phyloP scores from a whole-genome alignment of 2,113 vertebrate species.

The Cyphomyrus discorhynchus region DNA sequence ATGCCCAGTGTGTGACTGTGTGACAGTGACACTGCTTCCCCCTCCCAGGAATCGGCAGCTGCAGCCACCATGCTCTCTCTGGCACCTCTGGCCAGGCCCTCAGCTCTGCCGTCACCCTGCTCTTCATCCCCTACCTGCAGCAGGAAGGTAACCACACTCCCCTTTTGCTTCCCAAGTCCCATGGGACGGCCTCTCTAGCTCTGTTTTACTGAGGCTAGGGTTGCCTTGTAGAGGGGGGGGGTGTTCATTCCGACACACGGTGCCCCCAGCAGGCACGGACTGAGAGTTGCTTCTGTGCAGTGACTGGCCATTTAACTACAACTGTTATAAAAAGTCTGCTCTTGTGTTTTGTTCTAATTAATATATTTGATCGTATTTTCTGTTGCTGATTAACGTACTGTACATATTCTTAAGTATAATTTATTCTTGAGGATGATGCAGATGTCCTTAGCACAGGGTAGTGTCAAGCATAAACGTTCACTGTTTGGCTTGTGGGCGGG shows the following conservation, averaged over 20 bases:
- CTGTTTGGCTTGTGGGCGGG: neutral
- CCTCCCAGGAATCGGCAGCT: constrained; percentile 77
- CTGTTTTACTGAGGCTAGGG: neutral
- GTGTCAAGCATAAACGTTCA: neutral
- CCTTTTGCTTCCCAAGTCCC: neutral
- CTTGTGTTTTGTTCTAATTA: neutral
- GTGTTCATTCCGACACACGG: neutral
- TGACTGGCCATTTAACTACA: neutral
- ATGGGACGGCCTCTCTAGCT: neutral
- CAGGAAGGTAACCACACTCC: constrained; percentile 78
- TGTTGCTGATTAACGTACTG: neutral
- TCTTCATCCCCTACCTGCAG: constrained; percentile 91
- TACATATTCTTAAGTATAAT: neutral
- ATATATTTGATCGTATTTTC: neutral
- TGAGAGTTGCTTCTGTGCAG: neutral
- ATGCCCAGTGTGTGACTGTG: neutral
- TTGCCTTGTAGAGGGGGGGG: neutral
- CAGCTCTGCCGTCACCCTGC: constrained; percentile 66
- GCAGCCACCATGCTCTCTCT: constrained; percentile 83
- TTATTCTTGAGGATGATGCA: neutral
- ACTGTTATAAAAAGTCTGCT: neutral
- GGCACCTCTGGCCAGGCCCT: constrained; percentile 82
- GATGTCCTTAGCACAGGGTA: neutral
- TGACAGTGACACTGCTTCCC: neutral
- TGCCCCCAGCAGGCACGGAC: neutral